Percentiles rank a stretch among this genome's conserved stretches.
phyloP scores from a whole-genome alignment of 2,888 invertebrate genomes.

The Hyppa rectilinea region DNA sequence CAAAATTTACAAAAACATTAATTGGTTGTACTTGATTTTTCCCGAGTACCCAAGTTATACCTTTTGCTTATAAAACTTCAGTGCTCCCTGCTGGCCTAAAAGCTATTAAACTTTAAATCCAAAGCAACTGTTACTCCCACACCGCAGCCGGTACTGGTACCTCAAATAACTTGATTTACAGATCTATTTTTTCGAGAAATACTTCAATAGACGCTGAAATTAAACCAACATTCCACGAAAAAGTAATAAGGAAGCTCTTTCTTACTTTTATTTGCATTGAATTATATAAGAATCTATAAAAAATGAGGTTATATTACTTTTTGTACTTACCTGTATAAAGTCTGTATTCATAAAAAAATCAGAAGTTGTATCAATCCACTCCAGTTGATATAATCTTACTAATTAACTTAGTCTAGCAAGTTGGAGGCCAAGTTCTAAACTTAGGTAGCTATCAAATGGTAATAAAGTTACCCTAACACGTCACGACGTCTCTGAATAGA shows the following conservation, averaged over 20 bases:
- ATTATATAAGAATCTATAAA: not conserved
- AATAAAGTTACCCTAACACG: conserved; percentile 49
- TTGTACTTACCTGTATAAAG: not conserved
- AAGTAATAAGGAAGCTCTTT: not conserved
- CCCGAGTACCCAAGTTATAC: conserved; percentile 39
- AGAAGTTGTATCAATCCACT: conserved; percentile 30
- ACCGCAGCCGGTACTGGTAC: conserved; percentile 25
- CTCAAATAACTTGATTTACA: conserved; percentile 39
- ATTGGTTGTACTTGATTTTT: conserved; percentile 54
- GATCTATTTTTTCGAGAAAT: conserved; percentile 29
- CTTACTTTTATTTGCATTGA: not conserved
- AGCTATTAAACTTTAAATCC: conserved; percentile 63
- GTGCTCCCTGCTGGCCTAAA: conserved; percentile 55
- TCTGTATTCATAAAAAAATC: not conserved
- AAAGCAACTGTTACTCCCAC: conserved; percentile 45
- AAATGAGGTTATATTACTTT: not conserved
- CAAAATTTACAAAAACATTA: conserved; percentile 52
- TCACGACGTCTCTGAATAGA: conserved; percentile 36
- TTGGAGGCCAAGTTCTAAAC: conserved; percentile 45
- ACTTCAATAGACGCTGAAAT: conserved; percentile 18
- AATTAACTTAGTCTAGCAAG: conserved; percentile 52
- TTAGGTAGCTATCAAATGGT: conserved; percentile 43
- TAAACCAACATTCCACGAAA: conserved; percentile 14
- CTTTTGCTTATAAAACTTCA: conserved; percentile 58
- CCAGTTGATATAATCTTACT: conserved; percentile 41